Evolutionary conservation across 2,888 invertebrate genomes (phyloP), one percentile per base, ranked within the genome.

Genomic region (Agriopis aurantiaria): DNA sequence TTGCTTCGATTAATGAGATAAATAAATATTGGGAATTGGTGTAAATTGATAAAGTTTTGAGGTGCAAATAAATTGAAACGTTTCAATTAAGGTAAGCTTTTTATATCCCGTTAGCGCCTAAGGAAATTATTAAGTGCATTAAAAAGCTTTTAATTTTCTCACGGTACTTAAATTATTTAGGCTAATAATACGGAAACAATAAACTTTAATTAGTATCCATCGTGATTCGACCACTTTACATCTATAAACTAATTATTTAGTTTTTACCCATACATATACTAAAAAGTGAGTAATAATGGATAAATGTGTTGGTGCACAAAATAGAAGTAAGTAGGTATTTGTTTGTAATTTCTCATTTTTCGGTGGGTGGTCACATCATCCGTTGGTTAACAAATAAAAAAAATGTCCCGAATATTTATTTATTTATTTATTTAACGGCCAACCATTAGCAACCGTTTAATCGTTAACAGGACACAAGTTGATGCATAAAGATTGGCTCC

Each of bases 381-480:
- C 80, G 75, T 76, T 80, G 69, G 71, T 86, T 87, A 83, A 33
- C 23, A n/a, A n/a, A n/a, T n/a, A n/a, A n/a, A n/a, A n/a, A n/a
- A n/a, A n/a, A n/a, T n/a, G n/a, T n/a, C n/a, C n/a, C n/a, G n/a
- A n/a, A n/a, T n/a, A n/a, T n/a, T n/a, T n/a, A n/a, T n/a, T n/a
- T n/a, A n/a, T n/a, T n/a, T n/a, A n/a, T n/a, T n/a, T n/a, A n/a
- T n/a, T n/a, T n/a, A n/a, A 86, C 82, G 79, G 41, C 3, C 75
- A 51, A 76, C 85, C 84, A 86, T 91, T 88, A 88, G 82, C 82
- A 86, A 86, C 87, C 82, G 86, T 88, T 88, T 83, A 82, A 78
- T 79, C 83, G 82, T 89, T 85, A 89, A 86, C 83, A 87, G 86
- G 88, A 89, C 88, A 85, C 84, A 86, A 87, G 84, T 85, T 82